These are phyloP conservation scores for Tarsius wallacei DNA, from an alignment of 2,797 vertebrate genomes.

Conservation along the genomic window DNA sequence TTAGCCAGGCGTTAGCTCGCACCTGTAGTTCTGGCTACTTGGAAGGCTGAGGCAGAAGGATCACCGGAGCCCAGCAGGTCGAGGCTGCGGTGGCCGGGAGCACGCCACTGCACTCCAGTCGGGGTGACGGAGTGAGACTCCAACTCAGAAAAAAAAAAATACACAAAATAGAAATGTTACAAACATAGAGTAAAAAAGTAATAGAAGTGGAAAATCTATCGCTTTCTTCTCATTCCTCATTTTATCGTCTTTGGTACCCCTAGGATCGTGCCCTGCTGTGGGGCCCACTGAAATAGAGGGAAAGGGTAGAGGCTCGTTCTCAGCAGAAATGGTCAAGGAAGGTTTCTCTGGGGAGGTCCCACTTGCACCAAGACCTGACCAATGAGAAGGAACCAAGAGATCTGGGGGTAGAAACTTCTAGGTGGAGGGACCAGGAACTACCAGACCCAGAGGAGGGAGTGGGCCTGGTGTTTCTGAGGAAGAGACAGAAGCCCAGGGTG, in stretches of 20 bases:
- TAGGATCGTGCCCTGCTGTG: not conserved
- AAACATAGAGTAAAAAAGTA: not conserved
- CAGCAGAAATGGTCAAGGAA: not conserved
- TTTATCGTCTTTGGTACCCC: not conserved
- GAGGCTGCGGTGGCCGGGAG: too few species aligned
- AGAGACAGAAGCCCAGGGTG: not conserved
- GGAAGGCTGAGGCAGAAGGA: too few species aligned
- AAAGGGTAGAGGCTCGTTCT: not conserved
- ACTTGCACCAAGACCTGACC: not conserved
- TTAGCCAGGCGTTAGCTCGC: too few species aligned
- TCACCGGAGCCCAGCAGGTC: too few species aligned
- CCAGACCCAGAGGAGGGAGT: not conserved
- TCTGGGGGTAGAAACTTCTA: not conserved
- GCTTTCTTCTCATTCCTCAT: not conserved
- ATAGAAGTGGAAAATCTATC: not conserved
- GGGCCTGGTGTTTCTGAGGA: not conserved
- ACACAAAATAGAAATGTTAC: not conserved
- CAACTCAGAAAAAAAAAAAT: not conserved
- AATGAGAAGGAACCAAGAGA: not conserved
- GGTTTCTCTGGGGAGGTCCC: not conserved
- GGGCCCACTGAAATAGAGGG: not conserved
- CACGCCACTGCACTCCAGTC: too few species aligned
- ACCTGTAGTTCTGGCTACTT: too few species aligned
- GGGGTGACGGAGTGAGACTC: too few species aligned
- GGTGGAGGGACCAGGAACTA: not conserved